A percentile compares a stretch with the other conserved stretches of the same genome.
phyloP scores from a whole-genome alignment of 2,113 vertebrate species.

The Gopherus flavomarginatus region DNA sequence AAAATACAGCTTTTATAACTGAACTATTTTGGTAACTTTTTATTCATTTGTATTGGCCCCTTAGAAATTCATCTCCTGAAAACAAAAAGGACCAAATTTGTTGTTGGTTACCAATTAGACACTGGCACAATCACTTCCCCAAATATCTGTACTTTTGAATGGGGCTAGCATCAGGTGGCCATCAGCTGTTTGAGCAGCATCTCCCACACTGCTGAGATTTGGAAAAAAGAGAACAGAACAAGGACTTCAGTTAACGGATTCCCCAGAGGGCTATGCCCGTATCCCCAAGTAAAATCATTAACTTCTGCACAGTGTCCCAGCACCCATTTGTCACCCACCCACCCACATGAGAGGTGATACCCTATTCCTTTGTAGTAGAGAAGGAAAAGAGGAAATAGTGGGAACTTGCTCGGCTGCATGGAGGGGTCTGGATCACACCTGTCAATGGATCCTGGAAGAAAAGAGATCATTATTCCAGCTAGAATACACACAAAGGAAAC shows the following conservation, averaged over 20 bases:
- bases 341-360: neutral
- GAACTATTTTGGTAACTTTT: neutral
- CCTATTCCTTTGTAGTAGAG: neutral
- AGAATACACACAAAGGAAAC: neutral
- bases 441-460: neutral
- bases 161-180: neutral
- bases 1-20: neutral
- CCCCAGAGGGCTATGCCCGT: neutral
- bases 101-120: no score
- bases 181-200: neutral
- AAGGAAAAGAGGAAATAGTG: neutral
- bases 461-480: neutral
- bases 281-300: neutral
- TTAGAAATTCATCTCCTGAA: neutral
- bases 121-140: neutral
- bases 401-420: neutral
- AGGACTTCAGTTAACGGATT: neutral
- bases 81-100: neutral
- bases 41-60: neutral
- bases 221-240: neutral
- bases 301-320: neutral
- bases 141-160: neutral
- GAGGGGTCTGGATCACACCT: neutral
- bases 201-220: neutral
- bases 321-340: neutral